A percentile compares a stretch with the other conserved stretches of the same genome.
These are phyloP conservation scores for Ostrea edulis DNA, from an alignment of 1,140 invertebrate species.

Conservation along the genomic window DNA sequence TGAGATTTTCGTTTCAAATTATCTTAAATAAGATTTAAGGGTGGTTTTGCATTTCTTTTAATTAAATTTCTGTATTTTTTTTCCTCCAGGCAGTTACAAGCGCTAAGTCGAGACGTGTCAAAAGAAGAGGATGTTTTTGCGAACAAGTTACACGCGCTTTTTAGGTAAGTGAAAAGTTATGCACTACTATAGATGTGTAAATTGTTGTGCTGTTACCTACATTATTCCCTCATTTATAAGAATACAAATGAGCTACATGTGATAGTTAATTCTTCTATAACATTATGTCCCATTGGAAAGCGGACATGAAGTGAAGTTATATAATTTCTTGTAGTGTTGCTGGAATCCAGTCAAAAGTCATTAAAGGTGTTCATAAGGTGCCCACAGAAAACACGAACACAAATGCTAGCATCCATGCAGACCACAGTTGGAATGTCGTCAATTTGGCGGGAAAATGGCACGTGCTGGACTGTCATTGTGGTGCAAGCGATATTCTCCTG, in stretches of 20 bases:
- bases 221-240: no score
- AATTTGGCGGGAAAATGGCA: slow-evolving; percentile 17
- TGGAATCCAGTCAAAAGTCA: neutral
- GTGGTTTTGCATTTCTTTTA: neutral
- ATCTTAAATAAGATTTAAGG: neutral
- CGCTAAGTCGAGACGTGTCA: neutral
- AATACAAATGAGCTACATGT: neutral
- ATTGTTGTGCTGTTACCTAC: neutral
- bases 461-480: slow-evolving; percentile 12
- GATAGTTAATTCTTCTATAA: neutral
- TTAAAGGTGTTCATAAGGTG: neutral
- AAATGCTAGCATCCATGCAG: neutral
- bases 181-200: neutral
- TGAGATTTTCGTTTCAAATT: neutral
- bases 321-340: neutral
- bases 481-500: neutral
- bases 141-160: neutral
- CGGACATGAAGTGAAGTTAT: no score
- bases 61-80: neutral
- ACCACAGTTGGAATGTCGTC: slow-evolving; percentile 15
- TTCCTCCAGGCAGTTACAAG: neutral
- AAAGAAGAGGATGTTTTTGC: neutral
- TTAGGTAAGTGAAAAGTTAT: neutral
- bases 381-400: neutral
- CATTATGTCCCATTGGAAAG: no score